Conservation (phyloP, 2,888 invertebrate genomes). For the Marasmarcha lunaedactyla region DNA sequence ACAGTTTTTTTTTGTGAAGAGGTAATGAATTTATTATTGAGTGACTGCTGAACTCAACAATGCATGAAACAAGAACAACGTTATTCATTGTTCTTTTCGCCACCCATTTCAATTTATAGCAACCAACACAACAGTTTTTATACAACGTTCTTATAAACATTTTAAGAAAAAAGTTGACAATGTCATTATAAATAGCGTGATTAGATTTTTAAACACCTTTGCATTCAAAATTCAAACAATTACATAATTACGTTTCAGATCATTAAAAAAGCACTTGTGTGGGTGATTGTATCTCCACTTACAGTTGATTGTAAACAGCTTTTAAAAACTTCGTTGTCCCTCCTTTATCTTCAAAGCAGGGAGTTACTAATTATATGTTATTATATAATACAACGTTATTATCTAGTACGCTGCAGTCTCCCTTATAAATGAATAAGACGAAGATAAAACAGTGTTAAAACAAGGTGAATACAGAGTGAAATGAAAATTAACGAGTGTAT, state of each 20-base stretch:
- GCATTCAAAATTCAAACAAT: no score
- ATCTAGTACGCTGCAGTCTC: slow-evolving; percentile 39
- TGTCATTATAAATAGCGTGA: no score
- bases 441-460: slow-evolving; percentile 40
- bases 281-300: slow-evolving; percentile 47
- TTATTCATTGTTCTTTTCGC: no score
- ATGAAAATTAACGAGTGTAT: slow-evolving; percentile 37
- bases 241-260: neutral
- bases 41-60: neutral
- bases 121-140: no score
- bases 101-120: no score
- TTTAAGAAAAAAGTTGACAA: no score
- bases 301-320: slow-evolving; percentile 58
- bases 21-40: no score
- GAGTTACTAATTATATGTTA: slow-evolving; percentile 64
- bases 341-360: slow-evolving; percentile 58
- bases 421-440: slow-evolving; percentile 34
- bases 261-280: slow-evolving; percentile 22
- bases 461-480: slow-evolving; percentile 29
- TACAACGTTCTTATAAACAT: no score
- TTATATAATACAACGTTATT: slow-evolving; percentile 64
- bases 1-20: neutral
- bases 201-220: no score
- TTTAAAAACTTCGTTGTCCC: slow-evolving; percentile 59
- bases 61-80: slow-evolving; percentile 1